Evolutionary conservation across 2,113 vertebrate genomes (phyloP).

Genomic region (Felis chaus): DNA sequence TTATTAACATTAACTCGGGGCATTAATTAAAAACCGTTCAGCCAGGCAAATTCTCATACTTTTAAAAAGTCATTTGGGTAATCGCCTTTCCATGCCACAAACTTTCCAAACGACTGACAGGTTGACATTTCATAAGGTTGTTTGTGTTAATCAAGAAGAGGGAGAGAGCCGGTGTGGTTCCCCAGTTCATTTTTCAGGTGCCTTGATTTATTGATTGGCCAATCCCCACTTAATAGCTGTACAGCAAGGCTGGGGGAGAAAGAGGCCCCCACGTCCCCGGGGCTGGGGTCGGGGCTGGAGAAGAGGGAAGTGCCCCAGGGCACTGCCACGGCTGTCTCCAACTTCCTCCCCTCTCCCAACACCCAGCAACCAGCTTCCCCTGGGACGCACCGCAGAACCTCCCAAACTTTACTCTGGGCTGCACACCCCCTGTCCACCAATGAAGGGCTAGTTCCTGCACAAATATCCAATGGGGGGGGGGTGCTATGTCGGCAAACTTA

Average conservation of each 20-base stretch:
- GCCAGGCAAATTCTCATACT: constrained; percentile 54
- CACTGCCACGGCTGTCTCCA: neutral
- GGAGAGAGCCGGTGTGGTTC: neutral
- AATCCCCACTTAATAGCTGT: constrained; percentile 67
- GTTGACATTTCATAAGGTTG: constrained; percentile 58
- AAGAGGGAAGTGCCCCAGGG: neutral
- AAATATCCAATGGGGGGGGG: fast-evolving
- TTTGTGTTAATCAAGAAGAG: constrained; percentile 77
- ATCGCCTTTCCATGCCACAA: constrained; percentile 66
- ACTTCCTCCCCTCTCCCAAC: neutral
- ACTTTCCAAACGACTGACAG: constrained; percentile 54
- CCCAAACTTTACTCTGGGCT: too few species aligned
- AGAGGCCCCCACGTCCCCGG: neutral
- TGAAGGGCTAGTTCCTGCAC: neutral
- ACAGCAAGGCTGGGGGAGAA: neutral
- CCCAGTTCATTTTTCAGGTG: constrained; percentile 66
- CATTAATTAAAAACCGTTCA: constrained; percentile 67
- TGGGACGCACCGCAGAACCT: too few species aligned
- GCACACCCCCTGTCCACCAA: neutral
- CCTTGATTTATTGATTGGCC: constrained; percentile 80
- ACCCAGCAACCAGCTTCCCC: neutral
- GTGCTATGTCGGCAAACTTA: neutral
- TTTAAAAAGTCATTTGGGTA: constrained; percentile 62
- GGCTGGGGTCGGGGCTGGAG: neutral
- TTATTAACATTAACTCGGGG: constrained; percentile 5